phyloP scores from a whole-genome alignment of 2,888 invertebrate species.

The Odontomyia ornata region DNA sequence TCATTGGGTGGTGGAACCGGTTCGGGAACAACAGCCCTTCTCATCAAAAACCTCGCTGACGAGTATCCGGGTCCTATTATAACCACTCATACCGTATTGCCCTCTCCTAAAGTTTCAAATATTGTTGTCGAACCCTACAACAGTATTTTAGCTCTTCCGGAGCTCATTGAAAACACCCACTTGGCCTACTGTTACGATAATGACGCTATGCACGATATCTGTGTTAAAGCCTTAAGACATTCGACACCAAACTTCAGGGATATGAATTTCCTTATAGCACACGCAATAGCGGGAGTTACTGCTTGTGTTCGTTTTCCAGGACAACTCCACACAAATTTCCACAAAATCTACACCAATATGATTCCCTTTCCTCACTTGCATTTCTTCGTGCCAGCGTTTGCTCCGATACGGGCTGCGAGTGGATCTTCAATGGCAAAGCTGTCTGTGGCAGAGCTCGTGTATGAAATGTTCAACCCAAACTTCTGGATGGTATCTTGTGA shows the following conservation, averaged over 20 bases:
- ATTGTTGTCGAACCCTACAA: conserved; percentile 61
- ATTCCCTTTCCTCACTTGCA: conserved; percentile 88
- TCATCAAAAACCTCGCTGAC: conserved; percentile 75
- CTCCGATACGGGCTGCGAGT: conserved; percentile 67
- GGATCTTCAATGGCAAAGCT: neutral
- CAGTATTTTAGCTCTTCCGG: conserved; percentile 56
- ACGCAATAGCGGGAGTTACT: conserved; percentile 73
- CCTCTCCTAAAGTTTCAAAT: conserved; percentile 59
- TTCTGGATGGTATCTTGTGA: conserved; percentile 87
- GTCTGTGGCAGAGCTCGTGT: conserved; percentile 70
- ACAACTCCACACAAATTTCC: conserved; percentile 86
- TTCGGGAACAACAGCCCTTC: conserved; percentile 75
- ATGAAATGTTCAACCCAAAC: conserved; percentile 78
- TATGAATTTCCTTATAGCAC: conserved; percentile 59
- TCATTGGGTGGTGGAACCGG: conserved; percentile 80
- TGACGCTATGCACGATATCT: conserved; percentile 60
- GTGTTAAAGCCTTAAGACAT: conserved; percentile 56
- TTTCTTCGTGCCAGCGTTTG: conserved; percentile 85
- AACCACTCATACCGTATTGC: conserved; percentile 73
- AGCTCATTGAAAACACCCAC: conserved; percentile 57
- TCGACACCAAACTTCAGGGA: conserved; percentile 56
- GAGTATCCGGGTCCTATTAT: conserved; percentile 79
- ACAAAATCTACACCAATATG: conserved; percentile 90
- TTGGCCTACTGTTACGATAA: conserved; percentile 60
- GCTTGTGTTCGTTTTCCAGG: conserved; percentile 86